phyloP scores from a whole-genome alignment of 2,113 vertebrate species.

The rat (Rattus norvegicus) region DNA sequence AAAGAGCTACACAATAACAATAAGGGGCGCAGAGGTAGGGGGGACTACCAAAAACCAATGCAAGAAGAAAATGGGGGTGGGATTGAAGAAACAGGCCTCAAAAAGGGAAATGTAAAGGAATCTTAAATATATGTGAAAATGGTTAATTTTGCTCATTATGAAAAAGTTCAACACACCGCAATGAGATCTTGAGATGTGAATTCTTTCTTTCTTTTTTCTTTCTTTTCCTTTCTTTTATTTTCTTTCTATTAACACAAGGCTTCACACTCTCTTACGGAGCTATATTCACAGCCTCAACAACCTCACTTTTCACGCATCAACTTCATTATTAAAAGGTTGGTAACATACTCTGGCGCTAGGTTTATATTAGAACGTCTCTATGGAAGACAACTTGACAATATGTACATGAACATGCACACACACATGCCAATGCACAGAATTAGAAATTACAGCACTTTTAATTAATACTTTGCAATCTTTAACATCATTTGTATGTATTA shows the following conservation, averaged over 20 bases:
- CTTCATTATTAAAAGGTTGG: conserved; percentile 12
- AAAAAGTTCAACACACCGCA: neutral
- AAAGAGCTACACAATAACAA: conserved; percentile 33
- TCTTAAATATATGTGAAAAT: conserved; percentile 26
- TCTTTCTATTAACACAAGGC: neutral
- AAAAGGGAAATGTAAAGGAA: neutral
- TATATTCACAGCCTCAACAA: neutral
- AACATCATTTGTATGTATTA: neutral
- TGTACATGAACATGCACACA: neutral
- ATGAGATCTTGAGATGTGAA: neutral
- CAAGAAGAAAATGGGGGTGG: neutral
- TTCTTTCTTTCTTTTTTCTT: neutral
- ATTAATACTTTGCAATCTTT: neutral
- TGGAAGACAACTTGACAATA: neutral
- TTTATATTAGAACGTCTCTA: neutral
- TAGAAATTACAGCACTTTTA: neutral
- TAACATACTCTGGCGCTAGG: neutral
- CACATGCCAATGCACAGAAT: neutral
- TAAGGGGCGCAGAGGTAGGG: neutral
- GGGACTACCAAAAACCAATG: neutral
- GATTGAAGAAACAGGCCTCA: neutral
- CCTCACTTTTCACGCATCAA: neutral
- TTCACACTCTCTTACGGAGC: neutral
- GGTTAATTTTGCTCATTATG: neutral
- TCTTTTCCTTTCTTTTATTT: too few relatives aligned